Base-by-base conservation (phyloP, 2,113 vertebrate species). In the Micronycteris hirsuta region DNA sequence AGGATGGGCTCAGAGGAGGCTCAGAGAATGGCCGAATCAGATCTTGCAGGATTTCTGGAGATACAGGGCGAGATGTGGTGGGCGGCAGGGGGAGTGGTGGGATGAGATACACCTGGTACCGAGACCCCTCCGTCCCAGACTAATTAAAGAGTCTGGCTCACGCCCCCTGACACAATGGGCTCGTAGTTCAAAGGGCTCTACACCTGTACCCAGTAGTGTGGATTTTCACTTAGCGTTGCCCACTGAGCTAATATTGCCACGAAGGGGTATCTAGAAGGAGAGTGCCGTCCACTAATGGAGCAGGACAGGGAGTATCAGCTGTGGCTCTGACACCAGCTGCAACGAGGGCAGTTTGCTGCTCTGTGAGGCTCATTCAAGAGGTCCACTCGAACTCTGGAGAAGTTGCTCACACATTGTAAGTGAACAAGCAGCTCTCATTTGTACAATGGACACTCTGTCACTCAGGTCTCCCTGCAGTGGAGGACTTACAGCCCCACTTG, bases 81-180 rank as follows among this genome's bases (percentile, higher is more conserved):
- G 47, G 26, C 1, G 1, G 76, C 43, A 15, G 6, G 3, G 43
- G 22, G 36, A 61, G 3, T 24, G 82, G 43, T 3, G 9, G 28
- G 2, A 45, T 65, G 54, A 80, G 63, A 63, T 49, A 54, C 49
- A 86, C 63, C 52, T 63, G 81, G 12, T 43, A 4, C 33, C 17
- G 15, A 0, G 5, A 8, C 54, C 7, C 22, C 5, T 4, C 15
- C 36, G 3, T 52, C 43, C 1, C 28, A 45, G 73, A 36, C 5
- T n/a, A 73, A 38, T 68, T 33, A 38, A 33, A 52, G 38, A 65
- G 36, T 16, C 10, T 41, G 58, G 10, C 3, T 77, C 80, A 26
- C 3, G 4, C 33, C 38, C 5, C 61, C 43, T 61, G 26, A 80
- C 4, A 67, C 10, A 24, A 45, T 5, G 63, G 58, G 15, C 28